Percentiles rank a stretch among this genome's conserved stretches.
phyloP scores from a whole-genome alignment of 2,888 invertebrate genomes.

The Ernsta delagoae region DNA sequence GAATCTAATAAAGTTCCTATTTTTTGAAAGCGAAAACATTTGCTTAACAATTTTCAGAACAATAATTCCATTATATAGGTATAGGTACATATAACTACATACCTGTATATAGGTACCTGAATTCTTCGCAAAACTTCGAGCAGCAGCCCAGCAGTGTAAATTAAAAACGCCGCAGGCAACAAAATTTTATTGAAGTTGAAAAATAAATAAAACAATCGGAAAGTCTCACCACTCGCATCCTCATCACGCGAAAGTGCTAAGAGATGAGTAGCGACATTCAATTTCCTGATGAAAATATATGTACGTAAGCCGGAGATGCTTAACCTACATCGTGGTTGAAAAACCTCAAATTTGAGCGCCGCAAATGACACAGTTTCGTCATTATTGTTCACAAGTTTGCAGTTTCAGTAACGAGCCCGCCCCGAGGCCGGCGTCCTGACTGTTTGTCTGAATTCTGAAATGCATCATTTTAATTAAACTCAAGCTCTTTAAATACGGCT shows the following conservation, averaged over 20 bases:
- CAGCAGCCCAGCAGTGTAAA: no score
- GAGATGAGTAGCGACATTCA: slow-evolving; percentile 34
- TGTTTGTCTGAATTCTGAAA: slow-evolving; percentile 26
- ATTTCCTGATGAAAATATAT: slow-evolving; percentile 35
- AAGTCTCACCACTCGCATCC: neutral
- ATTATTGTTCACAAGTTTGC: slow-evolving; percentile 47
- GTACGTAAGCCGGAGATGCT: slow-evolving; percentile 36
- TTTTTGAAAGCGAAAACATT: no score
- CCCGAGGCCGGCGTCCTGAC: slow-evolving; percentile 29
- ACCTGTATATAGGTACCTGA: no score
- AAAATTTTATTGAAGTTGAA: neutral
- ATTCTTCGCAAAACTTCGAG: no score
- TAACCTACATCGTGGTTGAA: slow-evolving; percentile 46
- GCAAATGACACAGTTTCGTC: slow-evolving; percentile 50
- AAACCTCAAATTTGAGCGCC: slow-evolving; percentile 42
- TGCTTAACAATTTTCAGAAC: no score
- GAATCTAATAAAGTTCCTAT: no score
- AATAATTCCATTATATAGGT: no score
- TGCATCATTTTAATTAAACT: slow-evolving; percentile 42
- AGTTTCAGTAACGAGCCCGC: slow-evolving; percentile 42
- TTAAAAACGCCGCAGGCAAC: no score
- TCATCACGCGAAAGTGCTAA: slow-evolving; percentile 25
- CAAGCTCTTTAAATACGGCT: slow-evolving; percentile 19
- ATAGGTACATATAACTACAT: no score
- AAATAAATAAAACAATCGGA: slow-evolving; percentile 5